These are phyloP conservation scores for Rhamnusium bicolor DNA, from an alignment of 2,888 invertebrate species.

Conservation along the genomic window DNA sequence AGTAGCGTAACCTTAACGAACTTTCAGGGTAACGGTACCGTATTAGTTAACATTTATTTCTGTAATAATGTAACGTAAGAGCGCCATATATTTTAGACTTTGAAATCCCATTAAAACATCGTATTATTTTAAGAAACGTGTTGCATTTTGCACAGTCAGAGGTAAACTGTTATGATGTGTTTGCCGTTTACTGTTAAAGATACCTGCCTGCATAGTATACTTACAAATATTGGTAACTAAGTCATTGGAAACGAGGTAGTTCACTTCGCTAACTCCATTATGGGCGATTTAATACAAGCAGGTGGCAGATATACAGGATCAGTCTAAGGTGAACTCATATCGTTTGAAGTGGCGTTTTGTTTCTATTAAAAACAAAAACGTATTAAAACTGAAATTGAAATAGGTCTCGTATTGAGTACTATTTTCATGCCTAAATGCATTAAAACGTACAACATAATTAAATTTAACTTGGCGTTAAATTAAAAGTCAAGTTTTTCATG, in stretches of 20 bases:
- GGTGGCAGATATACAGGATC: conserved; percentile 1
- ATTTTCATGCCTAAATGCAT: background rate
- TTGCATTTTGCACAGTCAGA: conserved; percentile 27
- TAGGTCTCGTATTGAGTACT: background rate
- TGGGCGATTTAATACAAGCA: background rate
- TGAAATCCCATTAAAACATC: conserved; percentile 1
- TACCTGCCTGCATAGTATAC: conserved; percentile 3
- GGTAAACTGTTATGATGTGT: conserved; percentile 22
- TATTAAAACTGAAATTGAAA: background rate
- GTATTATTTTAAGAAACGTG: conserved; percentile 4
- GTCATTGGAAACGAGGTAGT: conserved; percentile 29
- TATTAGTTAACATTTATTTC: conserved; percentile 17
- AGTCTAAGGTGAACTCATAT: background rate
- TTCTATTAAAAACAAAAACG: background rate
- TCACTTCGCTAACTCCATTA: conserved; percentile 13
- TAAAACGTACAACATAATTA: background rate
- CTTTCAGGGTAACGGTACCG: conserved; percentile 13
- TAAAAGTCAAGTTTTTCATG: background rate
- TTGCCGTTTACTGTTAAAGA: conserved; percentile 5
- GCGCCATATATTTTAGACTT: background rate
- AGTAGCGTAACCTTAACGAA: conserved; percentile 17
- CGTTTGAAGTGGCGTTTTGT: background rate
- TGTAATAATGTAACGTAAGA: background rate
- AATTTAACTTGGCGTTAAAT: background rate
- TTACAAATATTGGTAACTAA: conserved; percentile 13